Conservation (phyloP, 2,888 invertebrate species). For the Palloptera scutellata region DNA sequence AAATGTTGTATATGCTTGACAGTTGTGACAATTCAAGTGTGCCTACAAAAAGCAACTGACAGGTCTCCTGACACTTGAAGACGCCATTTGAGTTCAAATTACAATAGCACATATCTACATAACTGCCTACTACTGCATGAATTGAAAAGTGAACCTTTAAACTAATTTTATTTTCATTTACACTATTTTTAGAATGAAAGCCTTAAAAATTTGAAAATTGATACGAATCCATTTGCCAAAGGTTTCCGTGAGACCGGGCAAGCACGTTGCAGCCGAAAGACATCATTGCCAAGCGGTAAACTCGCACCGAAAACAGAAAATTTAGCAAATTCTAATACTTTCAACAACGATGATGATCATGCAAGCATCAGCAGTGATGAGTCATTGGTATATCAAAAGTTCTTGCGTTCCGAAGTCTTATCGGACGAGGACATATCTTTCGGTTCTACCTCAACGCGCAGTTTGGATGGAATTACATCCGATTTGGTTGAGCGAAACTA, state of each 20-base stretch:
- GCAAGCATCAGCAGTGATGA: slow-evolving; percentile 54
- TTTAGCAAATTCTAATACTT: slow-evolving; percentile 16
- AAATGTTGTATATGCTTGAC: slow-evolving; percentile 3
- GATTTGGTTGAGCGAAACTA: no score
- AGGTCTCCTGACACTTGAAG: slow-evolving; percentile 17
- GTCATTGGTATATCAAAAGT: slow-evolving; percentile 54
- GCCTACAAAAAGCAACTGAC: background rate
- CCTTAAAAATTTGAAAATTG: slow-evolving; percentile 89
- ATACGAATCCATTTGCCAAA: slow-evolving; percentile 93
- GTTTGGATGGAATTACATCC: no score
- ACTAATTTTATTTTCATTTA: slow-evolving; percentile 9
- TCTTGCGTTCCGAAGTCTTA: slow-evolving; percentile 51
- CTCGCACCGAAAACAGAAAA: slow-evolving; percentile 29
- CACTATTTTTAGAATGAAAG: slow-evolving; percentile 74
- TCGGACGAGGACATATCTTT: slow-evolving; percentile 50
- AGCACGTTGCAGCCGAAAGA: slow-evolving; percentile 76
- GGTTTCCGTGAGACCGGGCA: slow-evolving; percentile 89
- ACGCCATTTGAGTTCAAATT: slow-evolving; percentile 34
- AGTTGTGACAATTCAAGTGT: slow-evolving; percentile 43
- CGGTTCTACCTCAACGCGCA: slow-evolving; percentile 8
- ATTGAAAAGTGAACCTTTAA: background rate
- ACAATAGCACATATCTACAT: slow-evolving; percentile 9
- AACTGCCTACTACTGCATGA: background rate
- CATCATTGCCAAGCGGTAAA: slow-evolving; percentile 32
- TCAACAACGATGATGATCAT: slow-evolving; percentile 50